These are phyloP conservation scores for Pygocentrus nattereri DNA, from an alignment of 2,797 vertebrate species.

Conservation along the genomic window DNA sequence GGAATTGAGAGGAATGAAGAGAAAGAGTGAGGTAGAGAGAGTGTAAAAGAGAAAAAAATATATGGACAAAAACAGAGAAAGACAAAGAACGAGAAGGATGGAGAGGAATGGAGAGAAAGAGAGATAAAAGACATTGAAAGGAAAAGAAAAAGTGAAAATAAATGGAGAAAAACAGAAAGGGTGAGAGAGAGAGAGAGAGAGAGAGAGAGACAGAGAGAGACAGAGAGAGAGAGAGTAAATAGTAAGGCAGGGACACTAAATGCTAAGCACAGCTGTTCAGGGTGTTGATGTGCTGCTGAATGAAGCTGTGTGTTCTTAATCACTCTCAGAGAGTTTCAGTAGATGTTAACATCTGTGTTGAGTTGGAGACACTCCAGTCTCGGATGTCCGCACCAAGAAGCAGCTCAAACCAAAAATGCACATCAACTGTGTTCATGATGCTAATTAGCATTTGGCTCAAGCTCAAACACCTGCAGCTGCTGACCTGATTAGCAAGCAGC, in stretches of 20 bases:
- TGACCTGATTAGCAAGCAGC: conserved; percentile 11
- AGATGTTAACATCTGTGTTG: neutral
- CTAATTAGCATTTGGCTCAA: conserved; percentile 22
- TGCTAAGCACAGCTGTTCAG: neutral
- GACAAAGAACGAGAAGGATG: neutral
- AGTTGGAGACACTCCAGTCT: conserved; percentile 1
- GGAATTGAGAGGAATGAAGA: no score
- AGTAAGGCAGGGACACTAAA: neutral
- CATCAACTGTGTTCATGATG: conserved; percentile 20
- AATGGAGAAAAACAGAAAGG: no score
- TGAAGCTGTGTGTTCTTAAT: neutral
- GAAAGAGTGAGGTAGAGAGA: neutral
- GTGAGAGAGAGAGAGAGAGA: neutral
- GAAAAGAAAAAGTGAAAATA: no score
- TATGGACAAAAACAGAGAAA: no score
- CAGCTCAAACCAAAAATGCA: neutral
- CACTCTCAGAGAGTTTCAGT: neutral
- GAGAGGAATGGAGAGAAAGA: no score
- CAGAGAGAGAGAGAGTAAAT: neutral
- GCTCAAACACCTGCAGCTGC: conserved; percentile 31
- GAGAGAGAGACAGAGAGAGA: neutral
- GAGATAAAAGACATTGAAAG: neutral
- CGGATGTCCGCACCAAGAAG: neutral
- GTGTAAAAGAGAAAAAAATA: neutral
- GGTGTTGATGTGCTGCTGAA: neutral